A percentile compares a stretch with the other conserved stretches of the same genome.
Conservation (phyloP, 2,113 vertebrate genomes). For the Typhlomys cinereus region DNA sequence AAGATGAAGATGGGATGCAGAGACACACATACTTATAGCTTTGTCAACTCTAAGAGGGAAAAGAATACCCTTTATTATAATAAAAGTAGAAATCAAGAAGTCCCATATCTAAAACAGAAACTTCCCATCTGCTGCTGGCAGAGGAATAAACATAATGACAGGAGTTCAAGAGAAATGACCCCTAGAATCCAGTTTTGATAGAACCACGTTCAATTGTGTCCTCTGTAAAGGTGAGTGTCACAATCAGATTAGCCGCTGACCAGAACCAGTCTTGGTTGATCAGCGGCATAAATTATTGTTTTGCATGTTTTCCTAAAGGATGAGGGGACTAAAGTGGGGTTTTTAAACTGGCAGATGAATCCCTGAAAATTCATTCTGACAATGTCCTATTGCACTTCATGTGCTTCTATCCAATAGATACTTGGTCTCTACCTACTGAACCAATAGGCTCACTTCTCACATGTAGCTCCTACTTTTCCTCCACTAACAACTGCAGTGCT, state of each 20-base stretch:
- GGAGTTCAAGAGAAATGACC: constrained; percentile 20
- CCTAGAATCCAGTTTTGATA: constrained; percentile 43
- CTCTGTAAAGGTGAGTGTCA: neutral
- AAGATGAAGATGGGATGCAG: constrained; percentile 6
- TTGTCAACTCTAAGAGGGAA: constrained; percentile 76
- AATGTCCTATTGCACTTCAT: constrained; percentile 51
- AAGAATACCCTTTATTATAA: constrained; percentile 76
- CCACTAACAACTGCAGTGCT: constrained; percentile 84
- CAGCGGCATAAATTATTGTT: neutral
- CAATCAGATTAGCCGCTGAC: constrained; percentile 14
- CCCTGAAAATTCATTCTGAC: constrained; percentile 69
- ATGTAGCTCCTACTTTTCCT: constrained; percentile 68
- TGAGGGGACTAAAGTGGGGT: constrained; percentile 60
- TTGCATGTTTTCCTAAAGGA: constrained; percentile 63
- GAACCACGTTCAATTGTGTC: neutral
- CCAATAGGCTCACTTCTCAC: constrained; percentile 66
- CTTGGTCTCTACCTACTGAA: constrained; percentile 25
- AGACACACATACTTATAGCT: constrained; percentile 79
- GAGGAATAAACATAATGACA: constrained; percentile 60
- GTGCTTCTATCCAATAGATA: constrained; percentile 59
- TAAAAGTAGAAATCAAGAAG: constrained; percentile 64
- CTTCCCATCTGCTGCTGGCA: constrained; percentile 74
- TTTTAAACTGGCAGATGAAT: constrained; percentile 71
- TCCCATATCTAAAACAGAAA: constrained; percentile 76
- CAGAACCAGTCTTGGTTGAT: constrained; percentile 46